Evolutionary conservation across 2,797 vertebrate genomes (phyloP).

Genomic region (Tolypeutes matacus): DNA sequence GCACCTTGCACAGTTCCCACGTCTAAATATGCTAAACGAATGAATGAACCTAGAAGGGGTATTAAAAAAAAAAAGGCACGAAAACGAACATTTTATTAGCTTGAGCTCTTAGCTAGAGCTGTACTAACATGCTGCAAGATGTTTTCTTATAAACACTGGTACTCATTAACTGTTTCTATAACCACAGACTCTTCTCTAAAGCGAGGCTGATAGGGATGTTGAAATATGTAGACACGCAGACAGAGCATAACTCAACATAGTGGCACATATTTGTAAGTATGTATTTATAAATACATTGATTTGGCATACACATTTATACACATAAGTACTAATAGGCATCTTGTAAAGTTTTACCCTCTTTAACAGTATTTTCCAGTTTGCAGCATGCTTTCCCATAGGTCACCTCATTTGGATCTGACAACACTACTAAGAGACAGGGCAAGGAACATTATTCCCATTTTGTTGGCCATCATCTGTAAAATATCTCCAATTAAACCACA

Average conservation of each 20-base stretch:
- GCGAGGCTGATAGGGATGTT: background rate
- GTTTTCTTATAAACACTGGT: background rate
- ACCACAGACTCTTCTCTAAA: background rate
- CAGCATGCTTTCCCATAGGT: background rate
- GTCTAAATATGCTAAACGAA: background rate
- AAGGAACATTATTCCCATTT: background rate
- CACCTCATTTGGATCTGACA: background rate
- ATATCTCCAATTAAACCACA: background rate
- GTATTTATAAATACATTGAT: background rate
- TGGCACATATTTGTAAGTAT: background rate
- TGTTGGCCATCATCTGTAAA: conserved; percentile 8
- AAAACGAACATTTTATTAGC: background rate
- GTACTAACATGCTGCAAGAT: background rate
- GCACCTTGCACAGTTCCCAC: background rate
- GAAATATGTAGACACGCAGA: background rate
- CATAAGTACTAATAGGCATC: background rate
- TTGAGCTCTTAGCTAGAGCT: background rate
- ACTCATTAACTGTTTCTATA: background rate
- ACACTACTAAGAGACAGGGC: background rate
- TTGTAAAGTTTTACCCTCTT: background rate
- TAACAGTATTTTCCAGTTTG: background rate
- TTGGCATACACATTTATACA: background rate
- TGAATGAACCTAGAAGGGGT: background rate
- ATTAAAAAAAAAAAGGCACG: background rate
- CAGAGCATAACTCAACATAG: background rate